These are phyloP conservation scores for Goniozus legneri DNA, from an alignment of 1,140 invertebrate species.

Conservation along the genomic window DNA sequence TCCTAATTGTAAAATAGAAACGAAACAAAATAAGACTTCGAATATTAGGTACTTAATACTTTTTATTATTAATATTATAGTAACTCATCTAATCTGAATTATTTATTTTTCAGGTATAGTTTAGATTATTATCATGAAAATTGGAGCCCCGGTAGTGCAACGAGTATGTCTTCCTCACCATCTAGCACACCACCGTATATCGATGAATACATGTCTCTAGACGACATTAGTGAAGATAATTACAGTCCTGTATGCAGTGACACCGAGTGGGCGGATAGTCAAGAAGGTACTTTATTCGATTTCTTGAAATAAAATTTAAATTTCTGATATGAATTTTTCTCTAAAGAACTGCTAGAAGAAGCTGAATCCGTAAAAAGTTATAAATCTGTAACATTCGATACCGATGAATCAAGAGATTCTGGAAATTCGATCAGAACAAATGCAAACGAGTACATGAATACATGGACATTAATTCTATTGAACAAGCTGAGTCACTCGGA, in stretches of 20 bases:
- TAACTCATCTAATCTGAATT: conserved; percentile 2
- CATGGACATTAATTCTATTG: conserved; percentile 35
- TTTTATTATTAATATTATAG: background rate
- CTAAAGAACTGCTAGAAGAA: conserved; percentile 31
- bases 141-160: conserved; percentile 39
- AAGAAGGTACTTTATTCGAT: conserved; percentile 26
- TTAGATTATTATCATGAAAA: conserved; percentile 40
- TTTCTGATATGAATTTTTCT: conserved; percentile 8
- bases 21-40: conserved; percentile 31
- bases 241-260: conserved; percentile 51
- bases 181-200: conserved; percentile 39
- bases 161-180: conserved; percentile 38
- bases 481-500: conserved; percentile 31
- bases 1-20: conserved; percentile 12
- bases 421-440: conserved; percentile 13
- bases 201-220: conserved; percentile 18
- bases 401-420: conserved; percentile 14
- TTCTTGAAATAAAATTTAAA: conserved; percentile 4
- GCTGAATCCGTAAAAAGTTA: conserved; percentile 33
- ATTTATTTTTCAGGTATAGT: conserved; percentile 31
- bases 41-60: conserved; percentile 1
- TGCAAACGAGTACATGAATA: conserved; percentile 18
- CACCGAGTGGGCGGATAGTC: conserved; percentile 34
- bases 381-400: conserved; percentile 28
- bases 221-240: conserved; percentile 40